Conservation (phyloP, 2,797 vertebrate species). For the Borostomias antarcticus region DNA sequence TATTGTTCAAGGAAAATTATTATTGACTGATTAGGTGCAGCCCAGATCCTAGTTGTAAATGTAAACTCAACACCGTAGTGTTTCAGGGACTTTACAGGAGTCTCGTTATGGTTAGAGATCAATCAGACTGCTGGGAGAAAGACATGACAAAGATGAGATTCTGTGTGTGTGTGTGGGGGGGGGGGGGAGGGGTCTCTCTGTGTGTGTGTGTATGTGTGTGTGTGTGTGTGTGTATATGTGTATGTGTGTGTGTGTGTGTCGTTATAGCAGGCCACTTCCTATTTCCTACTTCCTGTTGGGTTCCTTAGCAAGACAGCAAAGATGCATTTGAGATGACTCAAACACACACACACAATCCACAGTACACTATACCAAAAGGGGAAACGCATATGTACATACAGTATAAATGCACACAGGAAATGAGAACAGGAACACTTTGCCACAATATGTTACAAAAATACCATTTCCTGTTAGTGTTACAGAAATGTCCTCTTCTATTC, state of each 20-base stretch:
- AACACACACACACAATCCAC: constrained; percentile 20
- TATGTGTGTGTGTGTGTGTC: neutral
- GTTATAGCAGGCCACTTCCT: constrained; percentile 36
- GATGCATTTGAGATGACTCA: neutral
- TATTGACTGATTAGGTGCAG: no score
- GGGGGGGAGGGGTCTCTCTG: no score
- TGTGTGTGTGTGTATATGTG: neutral
- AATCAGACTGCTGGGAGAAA: no score
- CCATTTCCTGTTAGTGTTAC: constrained; percentile 55
- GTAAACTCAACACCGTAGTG: no score
- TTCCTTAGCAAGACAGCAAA: constrained; percentile 32
- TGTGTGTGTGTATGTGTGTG: no score
- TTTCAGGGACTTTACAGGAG: no score
- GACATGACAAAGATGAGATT: no score
- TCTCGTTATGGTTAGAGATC: no score
- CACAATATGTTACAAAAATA: constrained; percentile 31
- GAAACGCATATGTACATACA: constrained; percentile 10
- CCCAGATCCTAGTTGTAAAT: no score
- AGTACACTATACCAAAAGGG: neutral
- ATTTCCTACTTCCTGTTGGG: constrained; percentile 33
- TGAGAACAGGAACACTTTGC: constrained; percentile 32
- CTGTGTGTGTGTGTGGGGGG: no score
- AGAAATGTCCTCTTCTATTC: no score
- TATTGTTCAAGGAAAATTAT: no score
- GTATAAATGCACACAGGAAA: constrained; percentile 54